Conservation (phyloP, 2,113 vertebrate species). For the Epinephelus moara region DNA sequence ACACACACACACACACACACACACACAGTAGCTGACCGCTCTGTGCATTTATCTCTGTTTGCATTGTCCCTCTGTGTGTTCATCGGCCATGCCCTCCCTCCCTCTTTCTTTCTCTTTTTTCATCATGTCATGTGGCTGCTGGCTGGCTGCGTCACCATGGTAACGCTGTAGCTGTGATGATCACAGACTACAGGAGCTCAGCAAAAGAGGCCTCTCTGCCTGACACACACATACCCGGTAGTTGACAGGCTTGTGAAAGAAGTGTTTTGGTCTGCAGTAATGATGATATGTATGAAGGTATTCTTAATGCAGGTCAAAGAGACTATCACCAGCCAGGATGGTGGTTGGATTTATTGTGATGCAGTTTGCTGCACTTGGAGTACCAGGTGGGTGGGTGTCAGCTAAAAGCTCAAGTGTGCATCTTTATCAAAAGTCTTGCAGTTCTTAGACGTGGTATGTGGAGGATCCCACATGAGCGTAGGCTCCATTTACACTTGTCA, state of each 20-base stretch:
- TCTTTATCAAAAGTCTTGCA: no score
- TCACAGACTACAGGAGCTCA: conserved; percentile 29
- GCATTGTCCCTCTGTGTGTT: conserved; percentile 55
- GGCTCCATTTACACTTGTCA: no score
- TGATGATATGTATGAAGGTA: background rate
- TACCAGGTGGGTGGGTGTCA: no score
- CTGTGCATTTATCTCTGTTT: conserved; percentile 57
- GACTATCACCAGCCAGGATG: no score
- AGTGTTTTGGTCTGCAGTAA: background rate
- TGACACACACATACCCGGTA: background rate
- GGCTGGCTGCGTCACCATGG: conserved; percentile 57
- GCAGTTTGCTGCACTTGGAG: no score
- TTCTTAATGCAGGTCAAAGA: no score
- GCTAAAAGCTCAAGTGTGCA: no score
- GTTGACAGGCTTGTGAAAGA: conserved; percentile 20
- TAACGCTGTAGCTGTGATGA: conserved; percentile 57
- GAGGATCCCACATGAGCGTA: no score
- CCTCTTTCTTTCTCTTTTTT: conserved; percentile 9
- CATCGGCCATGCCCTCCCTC: conserved; percentile 20
- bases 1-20: background rate
- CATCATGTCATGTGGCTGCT: conserved; percentile 50
- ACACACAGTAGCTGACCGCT: conserved; percentile 25
- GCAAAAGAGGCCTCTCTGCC: conserved; percentile 30
- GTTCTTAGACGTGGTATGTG: no score
- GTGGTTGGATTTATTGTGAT: no score